These are phyloP conservation scores for Oscheius sp. DNA, from an alignment of 2,888 invertebrate genomes.

Conservation along the genomic window DNA sequence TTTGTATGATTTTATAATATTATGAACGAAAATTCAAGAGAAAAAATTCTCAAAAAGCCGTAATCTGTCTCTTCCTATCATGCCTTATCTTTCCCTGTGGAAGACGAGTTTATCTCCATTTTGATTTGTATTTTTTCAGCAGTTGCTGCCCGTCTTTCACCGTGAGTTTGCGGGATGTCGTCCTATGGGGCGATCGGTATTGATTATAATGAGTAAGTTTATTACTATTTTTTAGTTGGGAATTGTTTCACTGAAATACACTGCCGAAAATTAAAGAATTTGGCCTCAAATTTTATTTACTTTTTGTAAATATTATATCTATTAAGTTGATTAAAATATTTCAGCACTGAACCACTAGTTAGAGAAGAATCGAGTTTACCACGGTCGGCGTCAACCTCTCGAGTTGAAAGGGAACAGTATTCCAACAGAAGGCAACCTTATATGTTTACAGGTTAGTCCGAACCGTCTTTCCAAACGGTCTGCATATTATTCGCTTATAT, in stretches of 20 bases:
- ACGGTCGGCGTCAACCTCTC: conserved; percentile 26
- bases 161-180: conserved; percentile 45
- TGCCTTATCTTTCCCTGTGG: neutral
- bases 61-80: too few relatives aligned
- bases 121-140: neutral
- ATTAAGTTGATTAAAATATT: too few relatives aligned
- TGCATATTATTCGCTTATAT: too few relatives aligned
- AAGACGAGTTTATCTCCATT: neutral
- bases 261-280: too few relatives aligned
- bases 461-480: too few relatives aligned
- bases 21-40: too few relatives aligned
- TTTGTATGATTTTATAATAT: too few relatives aligned
- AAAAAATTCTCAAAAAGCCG: too few relatives aligned
- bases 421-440: conserved; percentile 43
- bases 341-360: conserved; percentile 51
- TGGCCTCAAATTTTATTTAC: too few relatives aligned
- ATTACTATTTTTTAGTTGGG: too few relatives aligned
- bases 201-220: conserved; percentile 55
- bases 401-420: neutral
- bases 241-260: too few relatives aligned
- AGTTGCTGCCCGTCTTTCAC: neutral
- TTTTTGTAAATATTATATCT: too few relatives aligned
- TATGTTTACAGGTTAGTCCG: conserved; percentile 44
- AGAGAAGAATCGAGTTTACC: conserved; percentile 34
- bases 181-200: conserved; percentile 63